Evolutionary conservation across 2,113 vertebrate species (phyloP), one percentile per base, ranked within the genome.

Genomic region (Entelurus aequoreus): DNA sequence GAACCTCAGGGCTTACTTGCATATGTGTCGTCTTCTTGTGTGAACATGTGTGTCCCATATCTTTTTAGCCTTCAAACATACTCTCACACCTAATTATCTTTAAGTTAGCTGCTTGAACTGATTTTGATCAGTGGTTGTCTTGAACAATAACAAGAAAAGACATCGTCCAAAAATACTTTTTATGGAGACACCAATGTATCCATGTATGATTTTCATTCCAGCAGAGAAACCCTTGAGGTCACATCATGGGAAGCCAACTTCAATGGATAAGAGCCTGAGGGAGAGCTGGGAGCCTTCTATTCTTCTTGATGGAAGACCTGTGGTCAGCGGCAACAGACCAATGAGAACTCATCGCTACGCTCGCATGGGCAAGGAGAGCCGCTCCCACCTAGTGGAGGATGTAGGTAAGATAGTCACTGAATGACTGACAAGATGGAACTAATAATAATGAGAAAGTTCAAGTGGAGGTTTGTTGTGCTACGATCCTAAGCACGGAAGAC

Each of bases 271-370:
- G 69, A 84, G 86, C 77, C 75, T 90, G 80, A 88, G 83, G 63
- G 76, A 92, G 71, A 88, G 57, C 1, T 92, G 92, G 93, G 92
- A 92, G 49, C 85, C 76, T 4, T 86, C 90, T 19, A 88, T 82
- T 71, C 91, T 91, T 70, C 79, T 84, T 65, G 78, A 89, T 36
- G 86, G 82, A 71, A 88, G 87, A 78, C 89, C 88, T 0, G 85
- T 74, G 66, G 81, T 92, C 71, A 88, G 84, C 83, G 82, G 89
- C 58, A 91, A 84, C 82, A 92, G 91, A 84, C 90, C 91, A 56
- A 74, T 89, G 60, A 87, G 89, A 84, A 85, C 82, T 47, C 85
- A 94, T 66, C 89, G 86, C 58, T 88, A 88, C 72, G 59, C 89
- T 55, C 90, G 78, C 35, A 81, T 55, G 52, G 87, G 86, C 71